Percentiles rank a stretch among this genome's conserved stretches.
These are phyloP conservation scores for Chrysomela aeneicollis DNA, from an alignment of 2,888 invertebrate genomes.

Conservation along the genomic window DNA sequence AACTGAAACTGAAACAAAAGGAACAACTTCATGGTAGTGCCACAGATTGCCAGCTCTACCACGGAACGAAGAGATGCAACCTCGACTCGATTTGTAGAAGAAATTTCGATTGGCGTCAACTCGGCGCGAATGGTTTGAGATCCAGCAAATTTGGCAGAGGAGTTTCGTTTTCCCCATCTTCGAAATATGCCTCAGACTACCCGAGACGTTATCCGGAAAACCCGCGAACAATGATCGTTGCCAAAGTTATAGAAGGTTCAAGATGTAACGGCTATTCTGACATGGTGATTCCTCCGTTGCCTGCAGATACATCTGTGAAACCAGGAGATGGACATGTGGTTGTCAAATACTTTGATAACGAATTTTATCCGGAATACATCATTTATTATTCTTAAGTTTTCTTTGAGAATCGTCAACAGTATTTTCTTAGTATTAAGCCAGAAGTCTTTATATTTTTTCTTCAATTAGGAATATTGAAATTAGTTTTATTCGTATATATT, in stretches of 20 bases:
- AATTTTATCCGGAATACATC: neutral
- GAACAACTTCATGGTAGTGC: neutral
- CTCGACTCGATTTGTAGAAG: slow-evolving; percentile 11
- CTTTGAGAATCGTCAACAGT: too few relatives aligned
- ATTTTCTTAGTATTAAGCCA: too few relatives aligned
- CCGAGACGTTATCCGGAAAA: neutral
- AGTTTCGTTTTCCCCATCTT: neutral
- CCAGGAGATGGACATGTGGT: neutral
- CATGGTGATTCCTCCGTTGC: neutral
- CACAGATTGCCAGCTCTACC: neutral
- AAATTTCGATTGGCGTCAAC: slow-evolving; percentile 8
- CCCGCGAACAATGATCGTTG: neutral
- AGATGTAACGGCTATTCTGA: neutral
- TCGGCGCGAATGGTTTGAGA: slow-evolving; percentile 7
- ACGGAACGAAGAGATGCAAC: neutral
- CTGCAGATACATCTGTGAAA: neutral
- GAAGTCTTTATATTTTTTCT: too few relatives aligned
- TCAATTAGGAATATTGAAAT: too few relatives aligned
- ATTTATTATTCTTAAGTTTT: neutral
- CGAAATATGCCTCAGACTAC: slow-evolving; percentile 7
- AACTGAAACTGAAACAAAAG: slow-evolving; percentile 6
- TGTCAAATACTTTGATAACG: neutral
- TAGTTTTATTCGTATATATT: too few relatives aligned
- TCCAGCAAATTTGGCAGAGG: slow-evolving; percentile 14
- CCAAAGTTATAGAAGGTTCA: neutral